These are phyloP conservation scores for Hetaerina americana DNA, from an alignment of 1,140 invertebrate species.

Conservation along the genomic window DNA sequence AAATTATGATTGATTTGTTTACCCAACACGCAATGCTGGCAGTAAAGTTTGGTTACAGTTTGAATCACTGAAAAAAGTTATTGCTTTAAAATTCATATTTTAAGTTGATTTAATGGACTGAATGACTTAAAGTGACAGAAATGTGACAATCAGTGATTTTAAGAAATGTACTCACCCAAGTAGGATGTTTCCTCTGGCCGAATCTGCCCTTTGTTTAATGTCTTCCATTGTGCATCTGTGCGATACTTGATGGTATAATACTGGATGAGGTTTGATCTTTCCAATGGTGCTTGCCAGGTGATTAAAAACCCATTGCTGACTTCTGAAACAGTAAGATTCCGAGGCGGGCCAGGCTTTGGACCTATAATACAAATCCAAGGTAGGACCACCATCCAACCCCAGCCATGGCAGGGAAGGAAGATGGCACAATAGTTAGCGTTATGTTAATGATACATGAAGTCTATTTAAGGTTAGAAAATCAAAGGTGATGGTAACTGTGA, in stretches of 20 bases:
- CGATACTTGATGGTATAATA: constrained; percentile 87
- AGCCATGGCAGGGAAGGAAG: not conserved
- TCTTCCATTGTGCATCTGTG: constrained; percentile 74
- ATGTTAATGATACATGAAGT: not conserved
- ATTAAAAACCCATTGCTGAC: constrained; percentile 76
- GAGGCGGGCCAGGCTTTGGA: constrained; percentile 72
- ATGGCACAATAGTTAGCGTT: not conserved
- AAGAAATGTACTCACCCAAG: constrained; percentile 58
- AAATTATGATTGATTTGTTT: too few species aligned
- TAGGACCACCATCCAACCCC: not conserved
- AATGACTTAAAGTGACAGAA: too few species aligned
- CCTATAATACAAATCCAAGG: constrained; percentile 42
- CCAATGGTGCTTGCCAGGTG: constrained; percentile 72
- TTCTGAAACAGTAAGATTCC: constrained; percentile 76
- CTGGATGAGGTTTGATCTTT: constrained; percentile 62
- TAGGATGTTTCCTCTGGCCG: constrained; percentile 76
- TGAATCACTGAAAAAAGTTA: too few species aligned
- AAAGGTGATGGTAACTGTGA: too few species aligned
- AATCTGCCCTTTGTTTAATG: constrained; percentile 73
- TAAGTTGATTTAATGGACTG: too few species aligned
- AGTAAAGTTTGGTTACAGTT: too few species aligned
- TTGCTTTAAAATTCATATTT: too few species aligned
- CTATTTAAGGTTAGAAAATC: not conserved
- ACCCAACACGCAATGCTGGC: too few species aligned
- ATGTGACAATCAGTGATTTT: constrained; percentile 13